Base-by-base conservation (phyloP, 2,888 invertebrate species). In the Chrysomela aeneicollis region DNA sequence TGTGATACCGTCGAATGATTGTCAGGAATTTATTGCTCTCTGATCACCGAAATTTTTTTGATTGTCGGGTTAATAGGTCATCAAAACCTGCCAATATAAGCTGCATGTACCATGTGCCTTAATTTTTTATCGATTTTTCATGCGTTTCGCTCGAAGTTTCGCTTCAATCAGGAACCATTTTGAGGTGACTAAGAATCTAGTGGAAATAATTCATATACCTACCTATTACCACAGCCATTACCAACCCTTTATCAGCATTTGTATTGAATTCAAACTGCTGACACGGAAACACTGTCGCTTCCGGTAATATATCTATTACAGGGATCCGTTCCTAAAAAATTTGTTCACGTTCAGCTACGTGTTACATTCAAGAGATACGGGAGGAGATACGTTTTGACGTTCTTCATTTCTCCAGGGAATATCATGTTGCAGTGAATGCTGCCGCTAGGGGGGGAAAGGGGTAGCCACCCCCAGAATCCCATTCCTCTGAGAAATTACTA, bases 401-500 rank as follows among this genome's bases (percentile, higher is more conserved):
- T 64, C 57, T 57, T 62, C 64, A 64, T 67, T 64, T 64, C 67
- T 59, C 67, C 51, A 17, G 67, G 61, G 67, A 26, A 54, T 60
- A 64, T 50, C 51, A 49, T 62, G 64, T 64, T 67, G 64, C 64
- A 62, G 61, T 52, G 67, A 66, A 66, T 61, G 61, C 55, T 59
- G 61, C 22, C 19, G 42, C 42, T 42, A 26, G 18, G 61, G 53
- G 59, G 52, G 60, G 55, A 67, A 59, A 46, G 57, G 59, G 64
- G 61, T 37, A 54, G 62, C 61, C 61, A 64, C 51, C 64, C 63
- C 26, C 67, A 55, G 52, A 63, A 61, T 61, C 35, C 63, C 51
- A 67, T 67, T 62, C 67, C 62, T 59, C 47, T 42, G 67, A 67
- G 64, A 64, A 62, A 62, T 64, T 61, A 64, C 55, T 46, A 46